Base-by-base conservation (phyloP, 1,140 invertebrate species). In the Chrysomallon squamiferum region DNA sequence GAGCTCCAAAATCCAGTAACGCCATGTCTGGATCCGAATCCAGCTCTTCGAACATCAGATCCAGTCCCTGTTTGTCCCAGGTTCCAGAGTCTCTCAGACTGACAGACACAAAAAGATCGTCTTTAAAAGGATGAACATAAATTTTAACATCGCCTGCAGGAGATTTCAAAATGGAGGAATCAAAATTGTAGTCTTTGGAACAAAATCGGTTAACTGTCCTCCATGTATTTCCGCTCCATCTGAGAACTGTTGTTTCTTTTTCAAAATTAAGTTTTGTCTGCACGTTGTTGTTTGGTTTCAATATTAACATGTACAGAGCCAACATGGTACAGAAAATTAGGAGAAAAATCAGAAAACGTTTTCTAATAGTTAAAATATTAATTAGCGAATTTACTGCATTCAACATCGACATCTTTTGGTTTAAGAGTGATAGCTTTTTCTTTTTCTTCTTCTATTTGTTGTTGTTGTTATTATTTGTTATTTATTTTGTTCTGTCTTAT, bases 1-100 rank as follows among this genome's bases (percentile, higher is more conserved):
- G 79, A 20, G 79, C 68, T 32, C 80, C 80, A 18, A 82, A 58
- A 56, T 82, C 80, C 27, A 82, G 60, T 18, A 82, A 66, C 7
- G 59, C 61, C n/a, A 69, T 54, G 18, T 67, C 59, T 13, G 59
- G 62, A 27, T 73, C 65, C 5, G 54, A 47, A 13, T 35, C 15
- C 32, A 73, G 38, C 30, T 59, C 30, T 2, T 54, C 13, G 13
- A 61, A 50, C 15, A 67, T 56, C 5, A 52, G 30, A 1, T 32
- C 25, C 4, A 71, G 35, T 5, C 65, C 33, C 20, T 70, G 30
- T n/a, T 27, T n/a, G 45, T 73, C 68, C 68, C 68, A 73, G 30
- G 60, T 54, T 13, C 68, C 68, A 22, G 59, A 25, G n/a, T 30
- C n/a, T 5, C 43, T 59, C 1, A 73, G 33, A 57, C 57, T 64